phyloP scores from a whole-genome alignment of 2,888 invertebrate genomes.

The Coelinius sp. region DNA sequence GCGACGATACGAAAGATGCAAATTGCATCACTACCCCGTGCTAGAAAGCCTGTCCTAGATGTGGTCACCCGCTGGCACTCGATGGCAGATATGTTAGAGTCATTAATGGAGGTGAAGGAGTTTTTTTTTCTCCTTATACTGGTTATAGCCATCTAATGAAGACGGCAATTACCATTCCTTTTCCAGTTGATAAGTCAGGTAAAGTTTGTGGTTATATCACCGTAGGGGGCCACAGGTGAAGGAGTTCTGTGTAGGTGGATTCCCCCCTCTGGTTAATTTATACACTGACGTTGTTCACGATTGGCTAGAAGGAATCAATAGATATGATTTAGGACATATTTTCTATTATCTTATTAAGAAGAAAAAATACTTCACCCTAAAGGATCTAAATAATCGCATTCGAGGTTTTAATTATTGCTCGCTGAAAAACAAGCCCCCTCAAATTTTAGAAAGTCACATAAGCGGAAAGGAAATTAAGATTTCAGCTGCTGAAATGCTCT shows the following conservation, averaged over 20 bases:
- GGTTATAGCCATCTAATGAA: too few relatives aligned
- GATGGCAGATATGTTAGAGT: neutral
- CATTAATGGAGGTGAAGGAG: neutral
- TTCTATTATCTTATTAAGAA: constrained; percentile 24
- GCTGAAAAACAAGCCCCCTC: constrained; percentile 36
- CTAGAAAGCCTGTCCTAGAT: neutral
- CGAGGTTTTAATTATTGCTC: constrained; percentile 29
- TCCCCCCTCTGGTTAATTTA: constrained; percentile 19
- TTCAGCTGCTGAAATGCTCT: constrained; percentile 21
- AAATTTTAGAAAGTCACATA: constrained; percentile 30
- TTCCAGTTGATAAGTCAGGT: too few relatives aligned
- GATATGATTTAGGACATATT: constrained; percentile 40
- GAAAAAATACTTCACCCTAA: constrained; percentile 16
- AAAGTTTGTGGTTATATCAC: too few relatives aligned
- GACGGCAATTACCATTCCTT: too few relatives aligned
- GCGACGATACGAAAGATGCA: neutral
- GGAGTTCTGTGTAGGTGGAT: constrained; percentile 22
- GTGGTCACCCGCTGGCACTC: neutral
- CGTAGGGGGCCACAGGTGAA: neutral
- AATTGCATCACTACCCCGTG: neutral
- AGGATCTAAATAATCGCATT: constrained; percentile 32
- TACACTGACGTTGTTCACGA: constrained; percentile 35
- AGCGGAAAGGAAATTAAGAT: constrained; percentile 15
- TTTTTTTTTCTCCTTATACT: too few relatives aligned
- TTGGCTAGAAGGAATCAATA: constrained; percentile 32